A percentile compares a stretch with the other conserved stretches of the same genome.
Evolutionary conservation across 2,888 invertebrate genomes (phyloP).

Genomic region (Pomacea canaliculata): DNA sequence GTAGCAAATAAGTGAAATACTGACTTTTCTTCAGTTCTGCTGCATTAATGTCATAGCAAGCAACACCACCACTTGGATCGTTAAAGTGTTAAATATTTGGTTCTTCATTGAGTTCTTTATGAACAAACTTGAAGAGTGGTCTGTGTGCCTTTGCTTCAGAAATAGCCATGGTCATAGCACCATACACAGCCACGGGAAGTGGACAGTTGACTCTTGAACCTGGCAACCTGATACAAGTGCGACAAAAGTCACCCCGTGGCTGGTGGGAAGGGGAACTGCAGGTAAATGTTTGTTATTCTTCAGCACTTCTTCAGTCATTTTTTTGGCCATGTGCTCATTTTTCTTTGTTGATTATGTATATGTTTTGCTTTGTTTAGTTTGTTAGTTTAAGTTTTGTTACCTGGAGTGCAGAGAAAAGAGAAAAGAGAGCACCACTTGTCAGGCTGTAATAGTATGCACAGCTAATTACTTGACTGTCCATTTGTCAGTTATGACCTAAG

Average conservation of each 20-base stretch:
- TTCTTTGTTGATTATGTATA: background rate
- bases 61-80: no score
- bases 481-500: no score
- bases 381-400: background rate
- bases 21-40: no score
- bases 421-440: no score
- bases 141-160: conserved; percentile 72
- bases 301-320: background rate
- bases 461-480: no score
- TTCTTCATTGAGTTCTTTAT: no score
- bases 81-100: no score
- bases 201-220: conserved; percentile 92
- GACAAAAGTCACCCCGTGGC: conserved; percentile 95
- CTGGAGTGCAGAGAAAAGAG: background rate
- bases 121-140: no score
- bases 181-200: conserved; percentile 88
- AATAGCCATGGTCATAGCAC: conserved; percentile 93
- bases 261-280: conserved; percentile 99
- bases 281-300: conserved; percentile 70
- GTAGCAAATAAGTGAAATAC: no score
- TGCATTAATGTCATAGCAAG: no score
- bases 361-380: background rate
- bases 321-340: no score
- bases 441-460: no score
- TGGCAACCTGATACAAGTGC: conserved; percentile 94